Percentiles rank a stretch among this genome's conserved stretches.
These are phyloP conservation scores for Podilymbus podiceps DNA, from an alignment of 2,113 vertebrate genomes.

Conservation along the genomic window DNA sequence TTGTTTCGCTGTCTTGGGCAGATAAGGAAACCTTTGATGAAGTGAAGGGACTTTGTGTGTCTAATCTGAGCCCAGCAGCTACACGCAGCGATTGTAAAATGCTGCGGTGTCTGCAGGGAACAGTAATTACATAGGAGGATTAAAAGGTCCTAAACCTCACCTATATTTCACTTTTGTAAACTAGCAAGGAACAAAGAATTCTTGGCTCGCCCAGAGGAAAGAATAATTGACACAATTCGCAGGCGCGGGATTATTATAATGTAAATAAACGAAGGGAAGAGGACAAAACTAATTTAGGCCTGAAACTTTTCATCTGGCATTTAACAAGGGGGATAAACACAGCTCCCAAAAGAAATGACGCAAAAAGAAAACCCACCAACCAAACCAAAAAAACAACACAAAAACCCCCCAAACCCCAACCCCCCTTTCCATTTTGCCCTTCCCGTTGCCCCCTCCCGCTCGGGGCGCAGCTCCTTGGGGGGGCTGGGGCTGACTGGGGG, in stretches of 20 bases:
- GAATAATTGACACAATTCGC: conserved; percentile 38
- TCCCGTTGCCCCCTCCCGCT: background rate
- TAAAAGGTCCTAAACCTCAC: conserved; percentile 72
- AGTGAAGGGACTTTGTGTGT: conserved; percentile 55
- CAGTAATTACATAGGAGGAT: conserved; percentile 78
- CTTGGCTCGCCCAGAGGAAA: conserved; percentile 35
- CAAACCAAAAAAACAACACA: too few species aligned
- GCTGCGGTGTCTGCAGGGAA: conserved; percentile 72
- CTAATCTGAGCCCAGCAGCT: conserved; percentile 76
- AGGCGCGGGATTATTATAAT: conserved; percentile 22
- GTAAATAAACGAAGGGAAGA: conserved; percentile 39
- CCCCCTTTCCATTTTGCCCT: background rate
- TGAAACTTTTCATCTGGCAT: background rate
- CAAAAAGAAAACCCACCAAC: background rate
- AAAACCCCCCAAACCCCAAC: too few species aligned
- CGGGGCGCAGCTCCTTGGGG: background rate
- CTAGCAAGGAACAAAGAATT: conserved; percentile 42
- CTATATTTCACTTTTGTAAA: conserved; percentile 60
- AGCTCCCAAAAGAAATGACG: background rate
- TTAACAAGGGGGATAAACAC: conserved; percentile 9
- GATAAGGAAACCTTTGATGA: conserved; percentile 73
- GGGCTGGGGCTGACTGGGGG: background rate
- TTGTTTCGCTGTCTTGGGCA: conserved; percentile 76
- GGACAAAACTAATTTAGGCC: background rate
- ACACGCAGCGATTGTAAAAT: conserved; percentile 60